Percentiles rank a stretch among this genome's conserved stretches.
phyloP scores from a whole-genome alignment of 1,140 invertebrate genomes.

The Theocolax elegans region DNA sequence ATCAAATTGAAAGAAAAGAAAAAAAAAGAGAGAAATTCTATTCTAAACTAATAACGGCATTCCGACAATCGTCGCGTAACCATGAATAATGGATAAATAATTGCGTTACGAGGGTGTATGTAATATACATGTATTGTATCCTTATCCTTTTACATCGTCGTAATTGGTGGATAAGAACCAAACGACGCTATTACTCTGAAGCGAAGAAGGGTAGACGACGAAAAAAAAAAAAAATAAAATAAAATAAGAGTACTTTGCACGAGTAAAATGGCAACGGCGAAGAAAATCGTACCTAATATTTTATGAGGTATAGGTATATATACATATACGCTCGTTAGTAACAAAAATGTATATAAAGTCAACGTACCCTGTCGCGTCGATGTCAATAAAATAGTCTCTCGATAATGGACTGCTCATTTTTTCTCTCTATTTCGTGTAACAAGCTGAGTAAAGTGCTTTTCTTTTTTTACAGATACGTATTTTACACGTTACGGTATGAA shows the following conservation, averaged over 20 bases:
- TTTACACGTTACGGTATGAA: too few relatives aligned
- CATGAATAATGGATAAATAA: conserved; percentile 58
- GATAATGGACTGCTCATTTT: too few relatives aligned
- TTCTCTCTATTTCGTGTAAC: too few relatives aligned
- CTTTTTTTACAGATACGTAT: too few relatives aligned
- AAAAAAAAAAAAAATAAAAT: conserved; percentile 1
- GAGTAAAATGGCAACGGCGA: not conserved
- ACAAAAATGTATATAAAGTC: too few relatives aligned
- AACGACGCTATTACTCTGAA: not conserved
- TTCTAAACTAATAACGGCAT: conserved; percentile 22
- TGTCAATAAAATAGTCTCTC: too few relatives aligned
- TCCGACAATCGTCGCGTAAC: conserved; percentile 48
- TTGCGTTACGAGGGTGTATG: conserved; percentile 52
- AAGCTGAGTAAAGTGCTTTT: too few relatives aligned
- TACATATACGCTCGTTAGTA: too few relatives aligned
- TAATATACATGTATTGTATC: conserved; percentile 49
- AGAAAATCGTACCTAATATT: conserved; percentile 29
- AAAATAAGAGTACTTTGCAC: not conserved
- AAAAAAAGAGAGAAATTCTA: too few relatives aligned
- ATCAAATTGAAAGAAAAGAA: too few relatives aligned
- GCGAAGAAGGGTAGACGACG: not conserved
- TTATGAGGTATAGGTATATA: not conserved
- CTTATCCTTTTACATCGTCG: conserved; percentile 51
- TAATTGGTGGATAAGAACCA: conserved; percentile 44
- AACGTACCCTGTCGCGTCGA: too few relatives aligned